These are phyloP conservation scores for Prosapia bicincta DNA, from an alignment of 2,888 invertebrate genomes.

Conservation along the genomic window DNA sequence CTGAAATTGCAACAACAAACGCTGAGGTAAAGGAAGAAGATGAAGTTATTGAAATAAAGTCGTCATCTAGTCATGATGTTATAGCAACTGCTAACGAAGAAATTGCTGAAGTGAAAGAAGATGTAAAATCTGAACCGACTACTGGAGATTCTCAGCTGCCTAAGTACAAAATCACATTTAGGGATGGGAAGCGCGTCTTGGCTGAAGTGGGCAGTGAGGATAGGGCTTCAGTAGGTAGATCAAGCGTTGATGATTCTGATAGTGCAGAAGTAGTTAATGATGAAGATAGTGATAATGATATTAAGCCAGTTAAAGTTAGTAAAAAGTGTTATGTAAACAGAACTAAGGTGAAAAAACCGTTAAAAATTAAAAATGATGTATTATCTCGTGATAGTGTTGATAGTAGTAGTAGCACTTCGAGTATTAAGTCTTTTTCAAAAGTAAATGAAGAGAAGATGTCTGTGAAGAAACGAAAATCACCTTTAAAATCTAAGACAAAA, in stretches of 20 bases:
- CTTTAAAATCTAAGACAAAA: not conserved
- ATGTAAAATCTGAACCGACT: conserved; percentile 53
- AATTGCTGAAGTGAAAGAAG: conserved; percentile 62
- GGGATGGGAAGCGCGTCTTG: conserved; percentile 69
- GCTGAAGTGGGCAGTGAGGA: conserved; percentile 51
- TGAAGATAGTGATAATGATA: conserved; percentile 11
- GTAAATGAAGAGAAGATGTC: not conserved
- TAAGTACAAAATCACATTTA: conserved; percentile 62
- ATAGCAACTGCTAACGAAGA: conserved; percentile 26
- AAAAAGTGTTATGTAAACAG: conserved; percentile 11
- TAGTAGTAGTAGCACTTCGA: conserved; percentile 5
- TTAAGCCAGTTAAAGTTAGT: conserved; percentile 21
- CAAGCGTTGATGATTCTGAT: conserved; percentile 12
- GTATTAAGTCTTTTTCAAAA: not conserved
- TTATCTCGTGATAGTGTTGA: conserved; percentile 18
- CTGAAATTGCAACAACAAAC: conserved; percentile 40
- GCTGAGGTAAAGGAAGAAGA: not conserved
- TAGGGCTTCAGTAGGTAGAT: conserved; percentile 22
- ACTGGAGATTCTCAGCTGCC: conserved; percentile 40
- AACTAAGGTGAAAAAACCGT: conserved; percentile 5
- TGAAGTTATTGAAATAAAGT: conserved; percentile 32
- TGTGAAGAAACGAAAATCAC: not conserved
- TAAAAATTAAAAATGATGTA: not conserved
- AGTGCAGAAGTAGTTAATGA: not conserved
- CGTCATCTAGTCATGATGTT: conserved; percentile 34